Conservation (phyloP, 2,888 invertebrate genomes). For the Acrocyrtus sp. region DNA sequence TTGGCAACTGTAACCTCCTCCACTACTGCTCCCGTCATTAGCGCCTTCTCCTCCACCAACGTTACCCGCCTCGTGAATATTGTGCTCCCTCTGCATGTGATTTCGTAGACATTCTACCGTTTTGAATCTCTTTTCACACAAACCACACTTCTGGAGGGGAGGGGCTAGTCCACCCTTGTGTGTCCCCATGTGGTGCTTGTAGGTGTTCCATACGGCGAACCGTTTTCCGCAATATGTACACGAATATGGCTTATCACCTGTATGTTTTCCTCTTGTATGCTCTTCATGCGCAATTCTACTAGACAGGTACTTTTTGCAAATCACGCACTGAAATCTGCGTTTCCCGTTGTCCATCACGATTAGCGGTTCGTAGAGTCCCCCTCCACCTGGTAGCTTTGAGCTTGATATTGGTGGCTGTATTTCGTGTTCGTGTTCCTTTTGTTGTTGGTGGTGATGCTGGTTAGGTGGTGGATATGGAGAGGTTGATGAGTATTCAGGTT, state of each 20-base stretch:
- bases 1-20: constrained; percentile 42
- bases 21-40: not conserved
- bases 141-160: constrained; percentile 31
- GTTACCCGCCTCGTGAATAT: constrained; percentile 3
- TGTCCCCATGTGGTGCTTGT: constrained; percentile 46
- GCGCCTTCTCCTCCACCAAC: not conserved
- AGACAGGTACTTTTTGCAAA: constrained; percentile 47
- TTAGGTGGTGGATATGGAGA: constrained; percentile 5
- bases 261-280: constrained; percentile 46
- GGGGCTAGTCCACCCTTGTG: constrained; percentile 35
- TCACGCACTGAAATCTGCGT: constrained; percentile 44
- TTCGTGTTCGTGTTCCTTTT: too few species aligned
- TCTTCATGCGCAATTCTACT: constrained; percentile 46
- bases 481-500: constrained; percentile 48
- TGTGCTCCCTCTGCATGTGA: constrained; percentile 43
- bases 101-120: constrained; percentile 35
- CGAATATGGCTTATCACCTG: constrained; percentile 44
- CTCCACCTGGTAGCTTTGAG: constrained; percentile 24
- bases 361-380: constrained; percentile 34
- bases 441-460: constrained; percentile 4
- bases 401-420: constrained; percentile 25
- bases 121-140: constrained; percentile 46
- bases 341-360: constrained; percentile 44
- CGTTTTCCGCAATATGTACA: constrained; percentile 46
- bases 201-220: constrained; percentile 47